Base-by-base conservation (phyloP, 2,888 invertebrate species). In the Fragum whitleyi region DNA sequence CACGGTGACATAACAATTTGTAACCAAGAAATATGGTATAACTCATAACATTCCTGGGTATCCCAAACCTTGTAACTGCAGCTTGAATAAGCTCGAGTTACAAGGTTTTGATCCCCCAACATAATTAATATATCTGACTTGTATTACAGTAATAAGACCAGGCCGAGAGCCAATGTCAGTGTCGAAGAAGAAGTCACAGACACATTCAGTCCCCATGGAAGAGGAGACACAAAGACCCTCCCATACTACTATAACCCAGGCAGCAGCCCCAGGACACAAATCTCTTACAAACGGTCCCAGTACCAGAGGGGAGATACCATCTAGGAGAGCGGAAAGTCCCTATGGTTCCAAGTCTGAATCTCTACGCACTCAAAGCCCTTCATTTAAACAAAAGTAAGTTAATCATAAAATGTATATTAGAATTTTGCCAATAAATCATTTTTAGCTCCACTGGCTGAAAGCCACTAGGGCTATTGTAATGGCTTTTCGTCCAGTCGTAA, bases 81-180 rank as follows among this genome's bases (percentile, higher is more conserved):
- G n/a, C n/a, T n/a, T n/a, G n/a, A n/a, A n/a, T n/a, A n/a, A n/a
- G n/a, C n/a, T n/a, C n/a, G n/a, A n/a, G n/a, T n/a, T n/a, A n/a
- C n/a, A n/a, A n/a, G n/a, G n/a, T n/a, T n/a, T n/a, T n/a, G n/a
- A n/a, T n/a, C n/a, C n/a, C n/a, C n/a, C n/a, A n/a, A n/a, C n/a
- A n/a, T n/a, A n/a, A n/a, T n/a, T n/a, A n/a, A n/a, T n/a, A n/a
- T n/a, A n/a, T n/a, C n/a, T n/a, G n/a, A n/a, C n/a, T 36, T 36
- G 9, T 36, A 9, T 79, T 75, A 26, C 76, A 85, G 85, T 85
- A 55, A 75, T 85, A 71, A 51, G 83, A 73, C 81, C 83, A 23
- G 80, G 83, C 39, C 51, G 81, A 72, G 83, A 81, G 59, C 81
- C 83, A n/a, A 81, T 84, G 82, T 81, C 77, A 23, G 79, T 59